Base-by-base conservation (phyloP, 2,888 invertebrate species). In the Clistopyga incitator region DNA sequence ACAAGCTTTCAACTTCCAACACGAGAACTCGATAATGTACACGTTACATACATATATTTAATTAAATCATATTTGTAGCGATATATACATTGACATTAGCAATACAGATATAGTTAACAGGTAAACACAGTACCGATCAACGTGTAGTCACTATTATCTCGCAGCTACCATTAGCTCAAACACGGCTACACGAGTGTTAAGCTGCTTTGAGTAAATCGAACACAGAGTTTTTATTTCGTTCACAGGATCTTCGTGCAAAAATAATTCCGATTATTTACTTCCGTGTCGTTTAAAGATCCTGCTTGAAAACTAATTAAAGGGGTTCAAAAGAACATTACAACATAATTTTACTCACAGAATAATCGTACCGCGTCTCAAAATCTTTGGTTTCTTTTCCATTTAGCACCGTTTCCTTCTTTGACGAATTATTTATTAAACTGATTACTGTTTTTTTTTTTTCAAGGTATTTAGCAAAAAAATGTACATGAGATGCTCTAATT, bases 361-460 rank as follows among this genome's bases (percentile, higher is more conserved):
- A 61, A 29, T 45, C 78, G 50, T 72, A 54, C 59, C 47, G 45
- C 59, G 11, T 42, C 76, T 38, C 45, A 67, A 61, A 47, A 34
- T 83, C 80, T 80, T 83, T 83, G 83, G 83, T 80, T 42, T 80
- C 18, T 50, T 18, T 79, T 72, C 50, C 68, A 6, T 15, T 45
- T 56, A 81, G 81, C 81, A 84, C 77, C 81, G 13, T 11, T 13
- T 18, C 34, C 3, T 59, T 65, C 15, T 42, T 64, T 38, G 61
- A 29, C 45, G 23, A 42, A 77, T 42, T 38, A 76, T 72, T 23
- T 45, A 52, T 45, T n/a, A 13, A 29, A 52, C 45, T 0, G 54
- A 71, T 25, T 56, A 45, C 20, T 47, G 4, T 2, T 56, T 6
- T 47, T 10, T 2, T 56, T 6, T 56, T n/a, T 47, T 56, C 6